These are phyloP conservation scores for Drosophila repletoides DNA, from an alignment of 1,140 invertebrate species.

Conservation along the genomic window DNA sequence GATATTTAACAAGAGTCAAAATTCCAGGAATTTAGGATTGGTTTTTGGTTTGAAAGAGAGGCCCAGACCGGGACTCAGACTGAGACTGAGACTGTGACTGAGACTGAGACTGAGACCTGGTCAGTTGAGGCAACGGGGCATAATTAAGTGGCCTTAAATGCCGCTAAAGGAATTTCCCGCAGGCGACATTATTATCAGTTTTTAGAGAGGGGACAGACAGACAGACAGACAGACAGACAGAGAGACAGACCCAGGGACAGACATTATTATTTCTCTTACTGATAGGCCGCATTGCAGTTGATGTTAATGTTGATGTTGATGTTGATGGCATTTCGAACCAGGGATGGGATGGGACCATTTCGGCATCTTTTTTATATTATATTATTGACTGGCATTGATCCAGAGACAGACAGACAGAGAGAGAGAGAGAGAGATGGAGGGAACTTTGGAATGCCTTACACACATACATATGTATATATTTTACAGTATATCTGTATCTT, in stretches of 20 bases:
- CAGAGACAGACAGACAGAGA: no score
- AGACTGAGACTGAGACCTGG: not conserved
- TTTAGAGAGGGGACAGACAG: constrained; percentile 27
- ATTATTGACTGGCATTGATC: constrained; percentile 42
- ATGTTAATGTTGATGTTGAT: constrained; percentile 1
- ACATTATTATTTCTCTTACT: constrained; percentile 16
- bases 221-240: not conserved
- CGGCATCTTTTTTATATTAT: constrained; percentile 19
- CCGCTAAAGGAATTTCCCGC: constrained; percentile 78
- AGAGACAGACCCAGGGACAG: not conserved
- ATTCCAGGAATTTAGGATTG: constrained; percentile 78
- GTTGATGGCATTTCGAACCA: constrained; percentile 18
- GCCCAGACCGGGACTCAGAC: not conserved
- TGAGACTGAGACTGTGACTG: not conserved
- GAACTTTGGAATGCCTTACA: not conserved
- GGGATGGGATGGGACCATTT: constrained; percentile 5
- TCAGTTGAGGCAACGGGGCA: constrained; percentile 39
- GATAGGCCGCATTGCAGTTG: constrained; percentile 19
- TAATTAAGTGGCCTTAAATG: constrained; percentile 80
- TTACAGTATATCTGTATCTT: constrained; percentile 8
- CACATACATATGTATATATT: not conserved
- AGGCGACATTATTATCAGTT: constrained; percentile 80
- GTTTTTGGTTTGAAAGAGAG: constrained; percentile 20
- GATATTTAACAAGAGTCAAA: constrained; percentile 72
- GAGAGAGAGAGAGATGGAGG: no score